These are phyloP conservation scores for Drosophila navojoa DNA, from an alignment of 1,140 invertebrate genomes.

Conservation along the genomic window DNA sequence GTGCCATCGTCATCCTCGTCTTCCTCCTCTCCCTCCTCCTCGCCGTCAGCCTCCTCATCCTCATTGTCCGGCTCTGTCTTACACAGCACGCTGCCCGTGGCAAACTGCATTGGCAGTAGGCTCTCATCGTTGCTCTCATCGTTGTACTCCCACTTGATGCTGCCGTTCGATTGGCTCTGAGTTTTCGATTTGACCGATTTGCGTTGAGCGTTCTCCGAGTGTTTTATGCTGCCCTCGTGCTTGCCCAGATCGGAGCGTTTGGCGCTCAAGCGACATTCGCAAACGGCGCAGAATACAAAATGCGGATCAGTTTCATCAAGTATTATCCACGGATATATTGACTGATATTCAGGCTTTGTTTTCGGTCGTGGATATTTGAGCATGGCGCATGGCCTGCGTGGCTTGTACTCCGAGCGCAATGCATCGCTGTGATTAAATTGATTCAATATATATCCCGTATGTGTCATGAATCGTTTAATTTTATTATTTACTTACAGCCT, in stretches of 20 bases:
- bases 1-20: conserved; percentile 23
- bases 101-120: conserved; percentile 36
- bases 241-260: conserved; percentile 72
- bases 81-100: conserved; percentile 11
- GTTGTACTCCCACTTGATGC: conserved; percentile 66
- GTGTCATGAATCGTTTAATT: neutral
- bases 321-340: conserved; percentile 67
- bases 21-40: conserved; percentile 35
- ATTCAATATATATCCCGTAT: neutral
- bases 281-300: conserved; percentile 71
- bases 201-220: conserved; percentile 64
- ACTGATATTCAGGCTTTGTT: conserved; percentile 72
- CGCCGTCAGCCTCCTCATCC: conserved; percentile 20
- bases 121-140: conserved; percentile 54
- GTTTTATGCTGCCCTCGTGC: conserved; percentile 74
- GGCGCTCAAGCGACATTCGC: conserved; percentile 68
- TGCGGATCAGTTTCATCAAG: conserved; percentile 73
- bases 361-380: conserved; percentile 70
- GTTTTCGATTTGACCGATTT: conserved; percentile 36
- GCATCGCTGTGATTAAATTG: conserved; percentile 44
- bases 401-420: conserved; percentile 68
- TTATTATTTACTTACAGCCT: conserved; percentile 64
- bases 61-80: conserved; percentile 37
- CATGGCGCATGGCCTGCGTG: conserved; percentile 62
- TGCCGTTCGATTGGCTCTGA: neutral